Evolutionary conservation across 2,888 invertebrate species (phyloP).

Genomic region (Scotopteryx bipunctaria): DNA sequence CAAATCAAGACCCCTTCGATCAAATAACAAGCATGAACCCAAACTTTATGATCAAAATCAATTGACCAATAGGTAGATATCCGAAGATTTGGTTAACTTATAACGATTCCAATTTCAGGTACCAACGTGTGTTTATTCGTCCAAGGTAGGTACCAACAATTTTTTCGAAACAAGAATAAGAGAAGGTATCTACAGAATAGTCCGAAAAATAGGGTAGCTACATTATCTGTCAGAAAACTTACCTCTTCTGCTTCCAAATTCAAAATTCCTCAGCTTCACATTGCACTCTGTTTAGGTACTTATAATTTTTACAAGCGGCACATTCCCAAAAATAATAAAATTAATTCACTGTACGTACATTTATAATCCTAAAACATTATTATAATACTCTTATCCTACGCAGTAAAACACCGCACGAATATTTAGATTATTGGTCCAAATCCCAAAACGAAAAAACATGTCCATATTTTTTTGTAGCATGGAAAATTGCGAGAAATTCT

Average conservation of each 20-base stretch:
- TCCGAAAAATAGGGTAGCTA: too few relatives aligned
- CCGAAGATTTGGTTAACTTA: too few relatives aligned
- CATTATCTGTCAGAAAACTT: background rate
- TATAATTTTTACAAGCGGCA: slow-evolving; percentile 1
- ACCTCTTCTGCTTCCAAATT: slow-evolving; percentile 20
- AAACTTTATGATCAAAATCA: too few relatives aligned
- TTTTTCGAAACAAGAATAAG: background rate
- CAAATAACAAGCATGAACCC: too few relatives aligned
- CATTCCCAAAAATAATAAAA: slow-evolving; percentile 2
- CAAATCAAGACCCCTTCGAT: too few relatives aligned
- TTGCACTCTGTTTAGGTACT: slow-evolving; percentile 10
- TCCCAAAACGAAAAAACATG: background rate
- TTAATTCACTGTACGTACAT: background rate
- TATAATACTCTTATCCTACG: background rate
- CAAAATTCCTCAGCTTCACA: slow-evolving; percentile 16
- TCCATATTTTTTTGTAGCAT: slow-evolving; percentile 4
- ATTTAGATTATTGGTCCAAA: background rate
- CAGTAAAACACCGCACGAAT: background rate
- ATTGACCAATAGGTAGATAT: too few relatives aligned
- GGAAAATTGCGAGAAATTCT: slow-evolving; percentile 17
- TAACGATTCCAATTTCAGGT: too few relatives aligned
- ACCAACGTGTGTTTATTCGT: too few relatives aligned
- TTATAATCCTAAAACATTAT: background rate
- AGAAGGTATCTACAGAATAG: too few relatives aligned
- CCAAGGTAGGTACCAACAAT: slow-evolving; percentile 2